Evolutionary conservation across 1,140 invertebrate genomes (phyloP).

Genomic region (Stegodyphus dumicola): DNA sequence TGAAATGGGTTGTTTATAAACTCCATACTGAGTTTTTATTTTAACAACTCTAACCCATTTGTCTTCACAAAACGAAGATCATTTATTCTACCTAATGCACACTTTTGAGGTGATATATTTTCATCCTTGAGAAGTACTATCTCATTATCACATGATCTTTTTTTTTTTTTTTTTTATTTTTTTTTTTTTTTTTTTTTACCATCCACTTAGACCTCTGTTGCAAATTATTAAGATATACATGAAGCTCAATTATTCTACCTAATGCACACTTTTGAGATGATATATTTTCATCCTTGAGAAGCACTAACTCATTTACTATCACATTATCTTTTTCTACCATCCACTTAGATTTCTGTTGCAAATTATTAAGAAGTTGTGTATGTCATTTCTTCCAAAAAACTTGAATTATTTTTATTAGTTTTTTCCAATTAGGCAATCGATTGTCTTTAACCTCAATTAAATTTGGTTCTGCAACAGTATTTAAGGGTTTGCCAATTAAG

Average conservation of each 20-base stretch:
- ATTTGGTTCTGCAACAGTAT: conserved; percentile 62
- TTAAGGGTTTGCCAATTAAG: conserved; percentile 66
- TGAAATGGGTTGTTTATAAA: neutral
- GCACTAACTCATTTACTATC: neutral
- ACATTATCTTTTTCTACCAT: neutral
- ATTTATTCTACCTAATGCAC: conserved; percentile 63
- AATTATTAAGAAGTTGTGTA: conserved; percentile 6
- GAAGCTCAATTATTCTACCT: conserved; percentile 42
- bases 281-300: conserved; percentile 62
- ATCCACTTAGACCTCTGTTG: conserved; percentile 1
- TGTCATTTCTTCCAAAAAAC: neutral
- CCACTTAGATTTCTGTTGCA: conserved; percentile 2
- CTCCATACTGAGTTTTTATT: neutral
- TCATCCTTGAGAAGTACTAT: conserved; percentile 52
- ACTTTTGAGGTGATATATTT: conserved; percentile 65
- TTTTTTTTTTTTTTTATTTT: no score
- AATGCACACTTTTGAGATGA: conserved; percentile 66
- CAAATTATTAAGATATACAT: conserved; percentile 40
- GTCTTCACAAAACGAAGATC: neutral
- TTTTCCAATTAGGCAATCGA: conserved; percentile 62
- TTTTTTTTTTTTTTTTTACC: no score
- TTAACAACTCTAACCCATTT: conserved; percentile 5
- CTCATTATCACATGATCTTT: neutral
- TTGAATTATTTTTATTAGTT: conserved; percentile 48
- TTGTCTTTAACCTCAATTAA: conserved; percentile 29